A percentile compares a stretch with the other conserved stretches of the same genome.
Conservation (phyloP, 2,113 vertebrate genomes). For the Isurus oxyrinchus region DNA sequence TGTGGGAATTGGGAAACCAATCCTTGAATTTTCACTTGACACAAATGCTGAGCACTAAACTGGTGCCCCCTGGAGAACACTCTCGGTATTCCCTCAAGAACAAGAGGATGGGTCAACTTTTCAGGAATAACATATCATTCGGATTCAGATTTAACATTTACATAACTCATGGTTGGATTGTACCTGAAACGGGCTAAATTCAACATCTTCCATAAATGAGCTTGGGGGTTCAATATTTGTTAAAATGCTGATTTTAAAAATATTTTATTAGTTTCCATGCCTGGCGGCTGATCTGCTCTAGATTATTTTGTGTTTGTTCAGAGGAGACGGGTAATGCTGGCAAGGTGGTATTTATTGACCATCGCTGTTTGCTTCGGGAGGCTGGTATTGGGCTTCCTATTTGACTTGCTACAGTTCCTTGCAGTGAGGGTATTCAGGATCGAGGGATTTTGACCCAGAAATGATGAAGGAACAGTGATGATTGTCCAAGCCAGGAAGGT, state of each 20-base stretch:
- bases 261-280: background rate
- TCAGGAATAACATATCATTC: background rate
- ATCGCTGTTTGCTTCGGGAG: background rate
- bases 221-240: background rate
- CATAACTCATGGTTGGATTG: background rate
- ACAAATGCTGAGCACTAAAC: background rate
- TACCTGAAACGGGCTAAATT: background rate
- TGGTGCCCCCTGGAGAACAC: background rate
- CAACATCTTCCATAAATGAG: background rate
- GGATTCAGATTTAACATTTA: background rate
- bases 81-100: background rate
- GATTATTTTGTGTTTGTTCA: background rate
- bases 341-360: background rate
- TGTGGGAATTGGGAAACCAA: background rate
- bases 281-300: background rate
- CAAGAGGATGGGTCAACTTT: background rate
- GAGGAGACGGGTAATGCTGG: background rate
- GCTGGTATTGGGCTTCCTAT: background rate
- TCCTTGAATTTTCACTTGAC: background rate
- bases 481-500: background rate
- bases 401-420: background rate
- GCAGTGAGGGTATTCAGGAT: background rate
- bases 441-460: background rate
- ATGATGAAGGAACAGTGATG: background rate
- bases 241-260: background rate